Base-by-base conservation (phyloP, 2,888 invertebrate genomes). In the Synergus itoensis region DNA sequence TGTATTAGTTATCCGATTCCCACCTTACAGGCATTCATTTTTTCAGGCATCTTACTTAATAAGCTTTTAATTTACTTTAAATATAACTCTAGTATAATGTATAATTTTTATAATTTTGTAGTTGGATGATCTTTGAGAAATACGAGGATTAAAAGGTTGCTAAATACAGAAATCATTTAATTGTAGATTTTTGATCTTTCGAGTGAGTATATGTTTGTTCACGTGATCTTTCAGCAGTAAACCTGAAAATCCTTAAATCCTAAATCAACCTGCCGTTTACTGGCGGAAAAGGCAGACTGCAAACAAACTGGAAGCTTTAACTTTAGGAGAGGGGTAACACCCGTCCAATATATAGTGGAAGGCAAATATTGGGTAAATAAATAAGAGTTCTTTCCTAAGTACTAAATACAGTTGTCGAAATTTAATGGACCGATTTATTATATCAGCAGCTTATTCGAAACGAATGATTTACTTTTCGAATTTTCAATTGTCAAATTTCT, bases 191-290 rank as follows among this genome's bases (percentile, higher is more conserved):
- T 69, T 8, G 73, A 75, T 67, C 48, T 53, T 36, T 76, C 57
- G 76, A 88, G 88, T 53, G 36, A 69, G 16, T 45, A 48, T 86
- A 85, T 91, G 88, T 91, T 91, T 91, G 86, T 89, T 82, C 88
- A 90, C 88, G 89, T 88, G 89, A 90, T 90, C 90, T 88, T 89
- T 83, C 85, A 89, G 90, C 87, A 91, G 91, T 89, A 91, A 90
- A 89, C 88, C 85, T 80, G 85, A 85, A 89, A 91, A 91, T 91
- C 91, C 89, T 88, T 89, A 90, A 90, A 91, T 90, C 92, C 91
- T 92, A 92, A 92, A 91, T 88, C 91, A 92, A 91, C 91, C 87
- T 87, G 88, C 85, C 84, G 84, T 79, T 81, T 87, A 87, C 83
- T 86, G 80, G 82, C 85, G 84, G 83, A 86, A 85, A 83, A 69